phyloP scores from a whole-genome alignment of 1,140 invertebrate genomes.

The Anoplophora glabripennis region DNA sequence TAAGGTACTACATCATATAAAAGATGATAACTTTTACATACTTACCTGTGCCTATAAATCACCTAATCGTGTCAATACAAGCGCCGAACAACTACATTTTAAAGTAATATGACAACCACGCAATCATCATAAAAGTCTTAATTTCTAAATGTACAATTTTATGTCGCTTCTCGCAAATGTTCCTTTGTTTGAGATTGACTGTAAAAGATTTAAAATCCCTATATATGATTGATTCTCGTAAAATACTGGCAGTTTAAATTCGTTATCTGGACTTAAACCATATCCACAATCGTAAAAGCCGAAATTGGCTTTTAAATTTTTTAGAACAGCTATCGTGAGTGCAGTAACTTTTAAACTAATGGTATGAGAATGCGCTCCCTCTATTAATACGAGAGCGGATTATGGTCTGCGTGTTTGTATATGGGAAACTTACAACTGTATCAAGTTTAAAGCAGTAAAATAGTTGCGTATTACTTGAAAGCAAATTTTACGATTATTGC shows the following conservation, averaged over 20 bases:
- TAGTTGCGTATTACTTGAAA: no score
- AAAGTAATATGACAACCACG: no score
- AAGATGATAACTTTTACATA: no score
- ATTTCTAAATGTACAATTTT: slow-evolving; percentile 19
- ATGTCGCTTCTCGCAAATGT: slow-evolving; percentile 14
- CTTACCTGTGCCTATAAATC: no score
- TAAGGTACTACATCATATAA: no score
- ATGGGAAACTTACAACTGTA: not conserved
- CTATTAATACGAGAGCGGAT: no score
- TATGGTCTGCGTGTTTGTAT: slow-evolving; percentile 13
- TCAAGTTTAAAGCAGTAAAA: not conserved
- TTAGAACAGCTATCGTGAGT: slow-evolving; percentile 15
- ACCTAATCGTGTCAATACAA: no score
- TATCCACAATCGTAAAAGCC: slow-evolving; percentile 18
- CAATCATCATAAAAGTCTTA: slow-evolving; percentile 20
- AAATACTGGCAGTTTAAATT: slow-evolving; percentile 18
- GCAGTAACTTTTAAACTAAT: slow-evolving; percentile 15
- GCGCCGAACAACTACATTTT: no score
- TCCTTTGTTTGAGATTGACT: slow-evolving; percentile 14
- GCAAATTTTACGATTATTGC: no score
- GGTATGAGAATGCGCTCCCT: slow-evolving; percentile 2
- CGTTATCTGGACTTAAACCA: slow-evolving; percentile 16
- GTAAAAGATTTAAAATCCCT: slow-evolving; percentile 19
- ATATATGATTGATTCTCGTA: slow-evolving; percentile 21
- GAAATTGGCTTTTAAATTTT: slow-evolving; percentile 19